Conservation (phyloP, 2,113 vertebrate genomes). For the Corynorhinus townsendii region DNA sequence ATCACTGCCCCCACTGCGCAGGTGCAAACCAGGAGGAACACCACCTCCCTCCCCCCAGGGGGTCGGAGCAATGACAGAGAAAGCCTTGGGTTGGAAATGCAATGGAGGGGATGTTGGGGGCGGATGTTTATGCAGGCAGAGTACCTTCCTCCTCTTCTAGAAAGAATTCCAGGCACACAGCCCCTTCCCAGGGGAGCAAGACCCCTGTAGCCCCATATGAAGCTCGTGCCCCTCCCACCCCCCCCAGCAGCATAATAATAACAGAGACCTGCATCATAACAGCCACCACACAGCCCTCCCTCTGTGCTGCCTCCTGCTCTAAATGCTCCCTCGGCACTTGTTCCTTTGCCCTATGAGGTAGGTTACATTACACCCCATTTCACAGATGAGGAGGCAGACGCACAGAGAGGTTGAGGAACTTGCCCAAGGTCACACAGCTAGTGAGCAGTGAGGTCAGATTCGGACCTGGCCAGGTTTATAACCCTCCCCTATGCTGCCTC, state of each 20-base stretch:
- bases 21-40: neutral
- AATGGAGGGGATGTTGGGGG: too few relatives aligned
- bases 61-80: neutral
- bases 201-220: neutral
- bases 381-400: neutral
- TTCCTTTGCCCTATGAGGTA: fast-evolving
- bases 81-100: neutral
- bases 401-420: neutral
- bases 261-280: neutral
- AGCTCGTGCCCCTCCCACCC: too few relatives aligned
- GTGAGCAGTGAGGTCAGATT: neutral
- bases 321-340: fast-evolving
- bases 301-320: neutral
- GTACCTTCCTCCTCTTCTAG: neutral
- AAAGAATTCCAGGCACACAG: neutral
- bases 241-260: neutral
- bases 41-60: neutral
- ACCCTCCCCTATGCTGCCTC: neutral
- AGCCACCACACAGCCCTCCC: neutral
- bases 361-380: neutral
- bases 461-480: neutral
- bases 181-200: neutral
- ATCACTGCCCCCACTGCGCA: too few relatives aligned
- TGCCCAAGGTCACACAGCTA: neutral
- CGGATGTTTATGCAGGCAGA: neutral